These are phyloP conservation scores for Cinara cedri DNA, from an alignment of 2,888 invertebrate genomes.

Conservation along the genomic window DNA sequence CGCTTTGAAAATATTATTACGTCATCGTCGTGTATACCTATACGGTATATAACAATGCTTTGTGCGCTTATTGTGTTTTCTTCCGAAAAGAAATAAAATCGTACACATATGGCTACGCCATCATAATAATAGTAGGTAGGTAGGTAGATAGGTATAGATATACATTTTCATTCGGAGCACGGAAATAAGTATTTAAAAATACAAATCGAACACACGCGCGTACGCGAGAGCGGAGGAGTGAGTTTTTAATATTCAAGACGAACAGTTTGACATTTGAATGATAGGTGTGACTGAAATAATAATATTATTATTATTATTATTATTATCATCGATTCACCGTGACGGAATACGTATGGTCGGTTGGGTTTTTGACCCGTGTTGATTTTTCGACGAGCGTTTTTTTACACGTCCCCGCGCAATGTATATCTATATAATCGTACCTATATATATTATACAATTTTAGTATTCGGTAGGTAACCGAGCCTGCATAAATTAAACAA, in stretches of 20 bases:
- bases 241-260: constrained; percentile 44
- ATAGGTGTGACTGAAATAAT: constrained; percentile 52
- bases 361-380: constrained; percentile 45
- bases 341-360: neutral
- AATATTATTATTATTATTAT: too few species aligned
- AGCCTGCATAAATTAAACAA: constrained; percentile 27
- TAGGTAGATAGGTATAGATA: too few species aligned
- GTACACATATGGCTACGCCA: too few species aligned
- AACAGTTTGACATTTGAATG: constrained; percentile 25
- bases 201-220: neutral
- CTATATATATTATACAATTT: neutral
- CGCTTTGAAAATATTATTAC: constrained; percentile 1
- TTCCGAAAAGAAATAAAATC: neutral
- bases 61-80: constrained; percentile 31
- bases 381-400: constrained; percentile 1
- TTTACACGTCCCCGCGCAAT: neutral
- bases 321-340: constrained; percentile 3
- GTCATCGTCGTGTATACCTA: constrained; percentile 5
- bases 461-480: constrained; percentile 23
- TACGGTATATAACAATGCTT: neutral
- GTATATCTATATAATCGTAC: neutral
- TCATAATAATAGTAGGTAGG: too few species aligned
- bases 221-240: neutral
- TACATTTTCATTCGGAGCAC: neutral
- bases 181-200: neutral